These are phyloP conservation scores for Sussaba pulchella DNA, from an alignment of 2,888 invertebrate species.

Conservation along the genomic window DNA sequence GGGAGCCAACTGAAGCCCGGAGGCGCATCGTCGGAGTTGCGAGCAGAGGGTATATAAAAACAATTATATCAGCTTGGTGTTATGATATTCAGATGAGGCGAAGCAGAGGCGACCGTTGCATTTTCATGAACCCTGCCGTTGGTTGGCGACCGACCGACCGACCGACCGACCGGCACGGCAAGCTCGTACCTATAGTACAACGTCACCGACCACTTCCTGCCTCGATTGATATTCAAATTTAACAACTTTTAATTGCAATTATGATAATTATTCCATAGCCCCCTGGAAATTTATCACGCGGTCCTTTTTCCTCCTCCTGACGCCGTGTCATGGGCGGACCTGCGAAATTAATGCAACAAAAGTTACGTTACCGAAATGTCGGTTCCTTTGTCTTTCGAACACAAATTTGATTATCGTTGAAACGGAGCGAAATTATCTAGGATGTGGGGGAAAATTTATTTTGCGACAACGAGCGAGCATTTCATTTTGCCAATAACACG, in stretches of 20 bases:
- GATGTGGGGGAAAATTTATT: background rate
- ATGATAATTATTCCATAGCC: constrained; percentile 73
- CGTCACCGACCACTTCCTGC: constrained; percentile 67
- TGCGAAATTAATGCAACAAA: constrained; percentile 64
- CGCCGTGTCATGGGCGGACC: constrained; percentile 38
- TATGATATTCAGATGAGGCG: constrained; percentile 72
- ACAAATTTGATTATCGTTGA: constrained; percentile 36
- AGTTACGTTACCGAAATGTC: constrained; percentile 49
- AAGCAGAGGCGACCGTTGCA: constrained; percentile 64
- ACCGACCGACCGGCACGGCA: constrained; percentile 7
- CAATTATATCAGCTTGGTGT: constrained; percentile 70
- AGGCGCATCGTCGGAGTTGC: constrained; percentile 34
- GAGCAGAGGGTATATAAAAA: constrained; percentile 67
- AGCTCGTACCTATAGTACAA: constrained; percentile 23
- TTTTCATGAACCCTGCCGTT: constrained; percentile 71
- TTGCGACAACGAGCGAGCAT: background rate
- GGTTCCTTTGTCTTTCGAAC: constrained; percentile 14
- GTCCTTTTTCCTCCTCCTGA: constrained; percentile 37
- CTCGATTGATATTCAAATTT: constrained; percentile 74
- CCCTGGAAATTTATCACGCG: constrained; percentile 67
- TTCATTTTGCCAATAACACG: background rate
- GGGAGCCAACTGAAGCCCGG: constrained; percentile 24
- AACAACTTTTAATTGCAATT: constrained; percentile 76
- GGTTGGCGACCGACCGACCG: constrained; percentile 46
- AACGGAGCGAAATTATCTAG: background rate